phyloP scores from a whole-genome alignment of 2,113 vertebrate species.

The Meleagris gallopavo region DNA sequence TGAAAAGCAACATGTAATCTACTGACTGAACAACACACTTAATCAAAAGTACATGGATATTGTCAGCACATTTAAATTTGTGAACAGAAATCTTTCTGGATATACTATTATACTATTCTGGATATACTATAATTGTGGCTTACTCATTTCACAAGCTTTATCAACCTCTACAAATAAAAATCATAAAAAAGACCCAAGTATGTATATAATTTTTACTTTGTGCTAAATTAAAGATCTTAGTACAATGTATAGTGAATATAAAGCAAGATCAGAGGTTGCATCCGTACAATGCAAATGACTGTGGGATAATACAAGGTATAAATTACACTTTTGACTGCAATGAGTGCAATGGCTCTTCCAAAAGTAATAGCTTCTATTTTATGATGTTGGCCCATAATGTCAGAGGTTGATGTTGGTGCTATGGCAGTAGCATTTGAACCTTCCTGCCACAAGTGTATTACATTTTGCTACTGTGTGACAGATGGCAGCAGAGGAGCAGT shows the following conservation, averaged over 20 bases:
- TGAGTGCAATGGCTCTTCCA: not conserved
- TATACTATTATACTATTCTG: not conserved
- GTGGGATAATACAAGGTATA: not conserved
- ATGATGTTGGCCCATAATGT: not conserved
- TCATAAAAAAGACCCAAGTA: not conserved
- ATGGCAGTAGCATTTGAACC: not conserved
- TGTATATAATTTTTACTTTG: not conserved
- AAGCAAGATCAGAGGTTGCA: not conserved
- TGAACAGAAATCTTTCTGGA: slow-evolving; percentile 30
- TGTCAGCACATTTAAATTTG: slow-evolving; percentile 10
- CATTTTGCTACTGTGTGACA: not conserved
- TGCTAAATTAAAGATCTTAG: not conserved
- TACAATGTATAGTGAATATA: not conserved
- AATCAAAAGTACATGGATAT: slow-evolving; percentile 5
- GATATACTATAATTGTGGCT: not conserved
- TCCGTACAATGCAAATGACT: not conserved
- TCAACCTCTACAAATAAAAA: not conserved
- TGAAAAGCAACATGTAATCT: slow-evolving; percentile 43
- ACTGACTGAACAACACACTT: slow-evolving; percentile 1
- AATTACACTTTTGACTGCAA: not conserved
- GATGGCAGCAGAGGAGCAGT: not conserved
- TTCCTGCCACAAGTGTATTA: not conserved
- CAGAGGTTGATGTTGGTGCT: not conserved
- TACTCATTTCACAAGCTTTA: not conserved
- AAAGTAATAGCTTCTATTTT: not conserved